Evolutionary conservation across 2,113 vertebrate genomes (phyloP).

Genomic region (Rhineura floridana): DNA sequence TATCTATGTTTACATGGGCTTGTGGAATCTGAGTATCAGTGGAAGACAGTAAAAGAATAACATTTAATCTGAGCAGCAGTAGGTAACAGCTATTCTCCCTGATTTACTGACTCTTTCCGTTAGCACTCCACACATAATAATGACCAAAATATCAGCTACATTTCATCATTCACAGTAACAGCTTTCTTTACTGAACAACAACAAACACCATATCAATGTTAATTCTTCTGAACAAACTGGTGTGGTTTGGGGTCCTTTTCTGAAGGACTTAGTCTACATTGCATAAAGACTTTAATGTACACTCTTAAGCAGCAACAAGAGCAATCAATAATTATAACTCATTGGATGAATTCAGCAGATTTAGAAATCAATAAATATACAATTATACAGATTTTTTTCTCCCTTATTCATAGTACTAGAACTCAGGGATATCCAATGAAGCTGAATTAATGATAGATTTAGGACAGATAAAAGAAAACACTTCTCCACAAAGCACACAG

Average conservation of each 20-base stretch:
- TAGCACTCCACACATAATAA: not conserved
- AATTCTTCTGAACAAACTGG: not conserved
- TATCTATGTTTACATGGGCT: not conserved
- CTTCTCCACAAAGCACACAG: too few relatives aligned
- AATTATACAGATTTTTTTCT: too few relatives aligned
- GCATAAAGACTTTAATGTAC: not conserved
- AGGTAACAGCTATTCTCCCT: not conserved
- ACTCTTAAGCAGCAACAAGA: not conserved
- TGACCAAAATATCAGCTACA: not conserved
- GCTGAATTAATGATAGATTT: too few relatives aligned
- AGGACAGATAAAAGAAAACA: too few relatives aligned
- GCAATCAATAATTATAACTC: not conserved
- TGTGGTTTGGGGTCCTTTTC: not conserved
- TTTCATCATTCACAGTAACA: not conserved
- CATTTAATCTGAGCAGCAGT: not conserved
- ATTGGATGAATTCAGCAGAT: not conserved
- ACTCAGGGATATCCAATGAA: too few relatives aligned
- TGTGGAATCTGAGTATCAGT: not conserved
- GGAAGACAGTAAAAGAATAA: not conserved
- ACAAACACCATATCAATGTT: not conserved
- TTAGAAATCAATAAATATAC: not conserved
- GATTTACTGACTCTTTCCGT: not conserved
- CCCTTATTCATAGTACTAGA: too few relatives aligned
- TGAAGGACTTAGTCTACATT: not conserved
- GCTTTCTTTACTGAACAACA: not conserved